Evolutionary conservation across 2,113 vertebrate genomes (phyloP), one percentile per base, ranked within the genome.

Genomic region (Nothobranchius kuhntae): DNA sequence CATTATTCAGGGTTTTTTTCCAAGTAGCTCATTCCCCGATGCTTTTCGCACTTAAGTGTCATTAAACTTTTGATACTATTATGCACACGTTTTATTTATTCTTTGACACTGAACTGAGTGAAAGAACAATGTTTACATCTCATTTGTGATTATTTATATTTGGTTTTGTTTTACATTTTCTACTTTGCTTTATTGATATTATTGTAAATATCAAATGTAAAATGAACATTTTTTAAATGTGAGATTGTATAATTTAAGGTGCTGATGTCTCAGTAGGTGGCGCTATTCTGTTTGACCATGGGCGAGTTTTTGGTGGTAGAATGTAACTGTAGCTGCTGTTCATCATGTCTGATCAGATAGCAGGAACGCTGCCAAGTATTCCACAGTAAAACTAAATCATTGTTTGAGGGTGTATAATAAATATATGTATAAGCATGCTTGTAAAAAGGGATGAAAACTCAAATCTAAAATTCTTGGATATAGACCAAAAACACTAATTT

Each of bases 231-330:
- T 91, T 82, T 53, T 81, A 64, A 78, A 85, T 67, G 77, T 84
- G 79, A 90, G 86, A 91, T 89, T 91, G 88, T 91, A 86, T 88
- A 80, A 84, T 80, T 86, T 87, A 80, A 85, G 90, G 90, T 92
- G 91, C 91, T 92, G 87, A 92, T 76, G 77, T 90, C 89, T 82
- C 74, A 80, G 71, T 86, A 84, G 80, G 78, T 77, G 88, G 73
- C 78, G 71, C 68, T 82, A 57, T 52, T 85, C 80, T 87, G 65
- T 81, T 84, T 78, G 68, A 88, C 82, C 77, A 73, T 80, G 66
- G 52, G 55, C 73, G 65, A 80, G 80, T 75, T 84, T 81, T 60
- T 78, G 82, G 70, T 89, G 21, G 74, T 85, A 82, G 87, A 89
- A 87, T 86, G 84, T 89, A 67, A 85, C 71, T 84, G 77, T 86